Evolutionary conservation across 2,113 vertebrate species (phyloP), one percentile per base, ranked within the genome.

Genomic region (Noturus placidus): DNA sequence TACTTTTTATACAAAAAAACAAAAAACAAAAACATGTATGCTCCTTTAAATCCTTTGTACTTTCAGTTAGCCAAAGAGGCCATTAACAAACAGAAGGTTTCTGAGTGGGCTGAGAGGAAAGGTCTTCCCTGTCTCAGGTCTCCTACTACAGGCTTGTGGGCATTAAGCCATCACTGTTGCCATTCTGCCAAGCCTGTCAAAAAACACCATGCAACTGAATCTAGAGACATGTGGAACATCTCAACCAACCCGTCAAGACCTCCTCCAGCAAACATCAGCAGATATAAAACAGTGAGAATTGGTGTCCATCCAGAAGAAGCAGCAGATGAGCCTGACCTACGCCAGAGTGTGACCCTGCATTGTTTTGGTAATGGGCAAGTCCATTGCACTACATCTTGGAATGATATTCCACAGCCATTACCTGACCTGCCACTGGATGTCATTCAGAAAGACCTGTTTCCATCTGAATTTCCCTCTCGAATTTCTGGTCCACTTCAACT

Each of bases 371-470:
- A 85, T 63, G 38, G 85, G 2, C 78, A 13, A 33, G 42, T 88
- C 54, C 84, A 72, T 2, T 94, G 91, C 85, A 69, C 7, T 10
- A 86, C 92, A 50, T 87, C 79, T 38, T 93, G 93, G 94, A 89
- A 92, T 79, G 9, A 57, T 2, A 67, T 0, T 0, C 76, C 88
- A 50, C 89, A 13, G 2, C 52, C 65, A 0, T 11, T 88, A 69
- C 94, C 94, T 6, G 79, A 90, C 38, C 87, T 94, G 86, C 90
- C 93, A 74, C 27, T 89, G 87, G 92, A 94, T 17, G 69, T 88
- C 74, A 89, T 94, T 11, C 19, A 93, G 90, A 93, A 91, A 81
- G 91, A 79, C 35, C 76, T 95, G 82, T 94, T 95, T 87, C 92
- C 94, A 30, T 91, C 78, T 20, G 91, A 52, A 20, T 94, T 92